Evolutionary conservation across 64 coral and sea anemone species (phyloP).

Genomic region (Montipora cactus): DNA sequence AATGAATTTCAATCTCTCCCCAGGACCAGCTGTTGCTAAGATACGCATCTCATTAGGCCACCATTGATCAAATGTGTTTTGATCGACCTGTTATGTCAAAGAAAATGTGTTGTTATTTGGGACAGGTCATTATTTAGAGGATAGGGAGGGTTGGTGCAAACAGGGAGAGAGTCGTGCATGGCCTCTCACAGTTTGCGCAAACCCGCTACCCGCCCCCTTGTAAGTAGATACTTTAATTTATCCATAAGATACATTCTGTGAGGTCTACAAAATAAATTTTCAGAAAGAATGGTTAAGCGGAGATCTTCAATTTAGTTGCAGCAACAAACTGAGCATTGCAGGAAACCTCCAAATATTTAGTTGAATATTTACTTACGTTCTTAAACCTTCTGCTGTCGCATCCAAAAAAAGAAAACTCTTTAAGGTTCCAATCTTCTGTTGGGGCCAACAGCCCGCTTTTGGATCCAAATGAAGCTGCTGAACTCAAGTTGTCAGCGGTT

Average conservation of each 20-base stretch:
- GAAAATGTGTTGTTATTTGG: background rate
- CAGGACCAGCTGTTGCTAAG: slow-evolving; percentile 67
- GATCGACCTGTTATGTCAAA: slow-evolving; percentile 24
- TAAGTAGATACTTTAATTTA: too few relatives aligned
- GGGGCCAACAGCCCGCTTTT: slow-evolving; percentile 59
- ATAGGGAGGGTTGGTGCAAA: too few relatives aligned
- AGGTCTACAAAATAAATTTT: too few relatives aligned
- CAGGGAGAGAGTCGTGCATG: too few relatives aligned
- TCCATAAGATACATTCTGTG: too few relatives aligned
- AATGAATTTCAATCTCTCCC: slow-evolving; percentile 51
- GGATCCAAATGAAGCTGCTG: slow-evolving; percentile 52
- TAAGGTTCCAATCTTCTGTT: slow-evolving; percentile 33
- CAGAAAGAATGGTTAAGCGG: too few relatives aligned
- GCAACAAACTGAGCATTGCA: too few relatives aligned
- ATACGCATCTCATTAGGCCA: slow-evolving; percentile 83
- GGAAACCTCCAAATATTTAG: too few relatives aligned
- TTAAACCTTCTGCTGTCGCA: slow-evolving; percentile 46
- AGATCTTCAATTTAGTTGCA: too few relatives aligned
- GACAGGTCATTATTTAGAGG: too few relatives aligned
- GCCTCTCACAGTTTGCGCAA: too few relatives aligned
- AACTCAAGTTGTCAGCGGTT: slow-evolving; percentile 52
- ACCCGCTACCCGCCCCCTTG: too few relatives aligned
- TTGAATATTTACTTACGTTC: slow-evolving; percentile 5
- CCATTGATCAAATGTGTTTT: slow-evolving; percentile 71
- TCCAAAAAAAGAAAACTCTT: slow-evolving; percentile 40